Conservation (phyloP, 2,888 invertebrate genomes). For the Drosophila maculinotata region DNA sequence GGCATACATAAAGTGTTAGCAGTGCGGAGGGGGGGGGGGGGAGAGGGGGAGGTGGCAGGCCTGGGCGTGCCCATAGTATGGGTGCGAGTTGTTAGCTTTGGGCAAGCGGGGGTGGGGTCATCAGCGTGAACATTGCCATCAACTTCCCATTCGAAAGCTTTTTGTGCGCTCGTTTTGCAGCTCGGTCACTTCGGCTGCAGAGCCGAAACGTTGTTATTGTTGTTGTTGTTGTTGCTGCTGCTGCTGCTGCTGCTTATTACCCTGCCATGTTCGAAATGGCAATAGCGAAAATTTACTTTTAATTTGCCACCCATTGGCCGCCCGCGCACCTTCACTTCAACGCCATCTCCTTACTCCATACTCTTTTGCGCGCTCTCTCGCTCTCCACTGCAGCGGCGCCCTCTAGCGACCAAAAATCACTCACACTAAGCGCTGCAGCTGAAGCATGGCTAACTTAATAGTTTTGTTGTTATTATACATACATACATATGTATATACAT, state of each 20-base stretch:
- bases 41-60: neutral
- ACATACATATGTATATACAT: conserved; percentile 4
- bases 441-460: conserved; percentile 6
- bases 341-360: too few relatives aligned
- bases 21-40: too few relatives aligned
- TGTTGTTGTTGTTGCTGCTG: conserved; percentile 37
- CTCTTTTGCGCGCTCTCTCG: neutral
- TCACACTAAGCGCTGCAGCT: conserved; percentile 3
- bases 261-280: conserved; percentile 42
- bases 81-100: conserved; percentile 9
- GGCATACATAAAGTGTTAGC: conserved; percentile 3
- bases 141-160: conserved; percentile 47
- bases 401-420: conserved; percentile 5
- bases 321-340: conserved; percentile 1
- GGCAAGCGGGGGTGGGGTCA: neutral
- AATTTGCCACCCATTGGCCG: conserved; percentile 46
- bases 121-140: conserved; percentile 45
- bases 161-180: conserved; percentile 39
- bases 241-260: conserved; percentile 39
- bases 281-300: conserved; percentile 60
- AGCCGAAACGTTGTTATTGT: conserved; percentile 15
- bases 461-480: conserved; percentile 1
- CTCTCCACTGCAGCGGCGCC: conserved; percentile 7
- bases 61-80: conserved; percentile 37
- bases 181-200: conserved; percentile 18